These are phyloP conservation scores for Campoplex nolae DNA, from an alignment of 2,888 invertebrate species.

Conservation along the genomic window DNA sequence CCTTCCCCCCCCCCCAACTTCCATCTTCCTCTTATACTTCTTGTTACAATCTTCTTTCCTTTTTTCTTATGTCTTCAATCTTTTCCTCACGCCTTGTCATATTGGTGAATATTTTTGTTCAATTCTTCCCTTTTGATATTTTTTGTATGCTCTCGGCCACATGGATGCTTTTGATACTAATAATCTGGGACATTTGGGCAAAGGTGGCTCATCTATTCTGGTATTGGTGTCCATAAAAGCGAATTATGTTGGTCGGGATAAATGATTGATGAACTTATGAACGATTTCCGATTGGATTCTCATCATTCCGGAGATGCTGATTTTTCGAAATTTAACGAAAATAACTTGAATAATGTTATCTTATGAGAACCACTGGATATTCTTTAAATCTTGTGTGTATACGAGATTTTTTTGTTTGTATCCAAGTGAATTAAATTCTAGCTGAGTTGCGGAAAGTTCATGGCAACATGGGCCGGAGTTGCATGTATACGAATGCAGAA, in stretches of 20 bases:
- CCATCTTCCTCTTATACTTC: slow-evolving; percentile 16
- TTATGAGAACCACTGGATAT: slow-evolving; percentile 73
- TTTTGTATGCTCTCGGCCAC: slow-evolving; percentile 41
- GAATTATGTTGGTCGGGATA: background rate
- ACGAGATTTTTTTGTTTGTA: slow-evolving; percentile 70
- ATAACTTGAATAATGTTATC: background rate
- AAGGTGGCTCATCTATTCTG: background rate
- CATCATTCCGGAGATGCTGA: too few relatives aligned
- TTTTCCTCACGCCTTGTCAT: slow-evolving; percentile 12
- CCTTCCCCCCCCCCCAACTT: slow-evolving; percentile 38
- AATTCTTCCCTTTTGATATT: slow-evolving; percentile 58
- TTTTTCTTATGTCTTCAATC: background rate
- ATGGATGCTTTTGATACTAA: slow-evolving; percentile 46
- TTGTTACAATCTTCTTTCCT: slow-evolving; percentile 9
- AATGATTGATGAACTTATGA: background rate
- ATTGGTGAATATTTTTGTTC: slow-evolving; percentile 44
- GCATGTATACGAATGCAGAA: slow-evolving; percentile 34
- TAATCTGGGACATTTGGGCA: background rate
- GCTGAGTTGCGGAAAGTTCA: slow-evolving; percentile 65
- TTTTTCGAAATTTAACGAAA: background rate
- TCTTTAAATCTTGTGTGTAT: slow-evolving; percentile 61
- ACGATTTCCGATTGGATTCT: background rate
- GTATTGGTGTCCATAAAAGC: background rate
- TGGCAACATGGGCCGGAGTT: slow-evolving; percentile 44
- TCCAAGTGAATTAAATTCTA: slow-evolving; percentile 77